A percentile compares a stretch with the other conserved stretches of the same genome.
Evolutionary conservation across 92 coral and sea anemone species (phyloP).

Genomic region (Zoanthus solanderi): DNA sequence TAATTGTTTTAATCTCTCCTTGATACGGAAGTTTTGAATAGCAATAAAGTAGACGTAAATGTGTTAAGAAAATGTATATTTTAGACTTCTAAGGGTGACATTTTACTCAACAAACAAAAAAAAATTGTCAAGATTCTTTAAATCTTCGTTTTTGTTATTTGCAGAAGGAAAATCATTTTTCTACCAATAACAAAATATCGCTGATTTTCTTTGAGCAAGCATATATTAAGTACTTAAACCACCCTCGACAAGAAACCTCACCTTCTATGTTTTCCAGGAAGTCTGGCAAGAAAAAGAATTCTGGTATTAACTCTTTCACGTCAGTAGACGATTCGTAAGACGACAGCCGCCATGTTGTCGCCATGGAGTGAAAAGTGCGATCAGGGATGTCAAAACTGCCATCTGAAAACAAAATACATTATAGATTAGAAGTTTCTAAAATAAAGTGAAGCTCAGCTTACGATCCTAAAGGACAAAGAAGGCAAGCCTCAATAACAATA

Average conservation of each 20-base stretch:
- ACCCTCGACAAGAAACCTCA: conserved; percentile 10
- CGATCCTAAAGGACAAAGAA: too few relatives aligned
- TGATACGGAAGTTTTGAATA: not conserved
- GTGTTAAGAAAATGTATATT: too few relatives aligned
- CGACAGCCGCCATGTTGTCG: conserved; percentile 97
- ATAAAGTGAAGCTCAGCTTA: not conserved
- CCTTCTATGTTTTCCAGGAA: conserved; percentile 96
- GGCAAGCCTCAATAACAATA: too few relatives aligned
- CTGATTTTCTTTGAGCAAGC: too few relatives aligned
- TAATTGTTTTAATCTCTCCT: too few relatives aligned
- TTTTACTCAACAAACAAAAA: too few relatives aligned
- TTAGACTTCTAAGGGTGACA: too few relatives aligned
- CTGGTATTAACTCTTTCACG: conserved; percentile 96
- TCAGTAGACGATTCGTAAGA: conserved; percentile 97
- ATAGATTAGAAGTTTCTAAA: not conserved
- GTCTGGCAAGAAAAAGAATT: conserved; percentile 96
- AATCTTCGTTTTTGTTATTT: not conserved
- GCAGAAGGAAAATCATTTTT: not conserved
- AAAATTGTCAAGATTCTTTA: not conserved
- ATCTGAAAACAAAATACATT: conserved; percentile 51
- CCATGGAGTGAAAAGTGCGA: conserved; percentile 99
- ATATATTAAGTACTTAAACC: not conserved
- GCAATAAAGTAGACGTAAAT: not conserved
- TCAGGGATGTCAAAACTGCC: conserved; percentile 96
- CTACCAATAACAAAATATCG: too few relatives aligned